These are phyloP conservation scores for Brachionus manjavacas DNA, from an alignment of 1,140 invertebrate species.

Conservation along the genomic window DNA sequence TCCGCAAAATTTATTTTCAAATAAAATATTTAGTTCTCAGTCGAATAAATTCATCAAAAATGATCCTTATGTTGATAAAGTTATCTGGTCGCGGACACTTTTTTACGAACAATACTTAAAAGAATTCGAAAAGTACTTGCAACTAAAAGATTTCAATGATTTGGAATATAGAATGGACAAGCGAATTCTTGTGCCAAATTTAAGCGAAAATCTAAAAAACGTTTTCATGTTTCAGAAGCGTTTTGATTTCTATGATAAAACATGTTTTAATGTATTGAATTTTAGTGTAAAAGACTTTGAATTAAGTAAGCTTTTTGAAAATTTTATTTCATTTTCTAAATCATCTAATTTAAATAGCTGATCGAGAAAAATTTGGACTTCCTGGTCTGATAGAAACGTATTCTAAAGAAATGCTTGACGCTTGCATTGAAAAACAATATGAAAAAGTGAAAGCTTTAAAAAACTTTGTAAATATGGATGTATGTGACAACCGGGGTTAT, in stretches of 20 bases:
- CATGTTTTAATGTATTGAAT: not conserved
- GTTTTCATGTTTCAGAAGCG: constrained; percentile 2
- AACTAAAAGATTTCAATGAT: constrained; percentile 18
- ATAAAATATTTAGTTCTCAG: not conserved
- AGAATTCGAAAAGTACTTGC: constrained; percentile 35
- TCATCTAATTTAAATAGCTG: not conserved
- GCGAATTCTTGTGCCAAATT: not conserved
- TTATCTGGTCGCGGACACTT: not conserved
- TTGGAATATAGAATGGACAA: not conserved
- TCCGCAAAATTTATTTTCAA: constrained; percentile 29
- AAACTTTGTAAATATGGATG: constrained; percentile 27
- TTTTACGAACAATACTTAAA: constrained; percentile 19
- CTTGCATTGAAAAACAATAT: not conserved
- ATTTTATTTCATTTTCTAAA: not conserved
- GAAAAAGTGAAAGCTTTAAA: constrained; percentile 27
- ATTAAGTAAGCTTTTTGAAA: not conserved
- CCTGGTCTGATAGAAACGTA: not conserved
- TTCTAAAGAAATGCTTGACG: constrained; percentile 12
- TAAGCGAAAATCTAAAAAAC: not conserved
- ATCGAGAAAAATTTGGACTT: not conserved
- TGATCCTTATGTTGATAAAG: constrained; percentile 29
- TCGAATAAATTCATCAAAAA: constrained; percentile 38
- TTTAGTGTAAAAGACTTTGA: constrained; percentile 12
- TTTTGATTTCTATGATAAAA: constrained; percentile 16
- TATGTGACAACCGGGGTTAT: constrained; percentile 29